A percentile compares a stretch with the other conserved stretches of the same genome.
These are phyloP conservation scores for Andricus grossulariae DNA, from an alignment of 1,140 invertebrate genomes.

Conservation along the genomic window DNA sequence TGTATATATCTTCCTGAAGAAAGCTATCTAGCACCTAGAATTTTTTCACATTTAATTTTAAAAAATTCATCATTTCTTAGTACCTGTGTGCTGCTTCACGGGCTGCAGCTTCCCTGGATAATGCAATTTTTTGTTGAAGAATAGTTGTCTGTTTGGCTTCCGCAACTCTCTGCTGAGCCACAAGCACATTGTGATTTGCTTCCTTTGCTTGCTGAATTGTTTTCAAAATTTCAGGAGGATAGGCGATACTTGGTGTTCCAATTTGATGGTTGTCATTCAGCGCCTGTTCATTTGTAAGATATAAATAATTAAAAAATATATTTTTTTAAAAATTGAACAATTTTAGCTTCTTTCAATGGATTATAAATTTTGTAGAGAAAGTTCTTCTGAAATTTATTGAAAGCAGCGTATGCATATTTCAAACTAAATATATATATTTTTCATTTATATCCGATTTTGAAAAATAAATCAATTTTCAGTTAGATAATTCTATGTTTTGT, in stretches of 20 bases:
- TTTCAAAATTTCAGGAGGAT: constrained; percentile 66
- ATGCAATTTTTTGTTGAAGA: constrained; percentile 70
- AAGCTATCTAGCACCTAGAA: too few species aligned
- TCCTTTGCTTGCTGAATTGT: constrained; percentile 72
- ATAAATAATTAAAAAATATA: constrained; percentile 37
- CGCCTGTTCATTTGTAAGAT: constrained; percentile 52
- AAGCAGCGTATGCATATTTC: too few species aligned
- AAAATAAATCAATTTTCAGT: too few species aligned
- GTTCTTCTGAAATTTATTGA: background rate
- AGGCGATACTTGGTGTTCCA: constrained; percentile 69
- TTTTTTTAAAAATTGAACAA: background rate
- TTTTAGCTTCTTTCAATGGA: constrained; percentile 23
- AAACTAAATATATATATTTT: too few species aligned
- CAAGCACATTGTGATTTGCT: constrained; percentile 70
- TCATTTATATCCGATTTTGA: too few species aligned
- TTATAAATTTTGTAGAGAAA: background rate
- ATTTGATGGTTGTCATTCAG: constrained; percentile 58
- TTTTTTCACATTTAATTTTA: too few species aligned
- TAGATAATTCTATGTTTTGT: too few species aligned
- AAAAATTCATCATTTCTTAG: background rate
- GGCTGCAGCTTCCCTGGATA: constrained; percentile 69
- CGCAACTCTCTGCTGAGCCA: constrained; percentile 68
- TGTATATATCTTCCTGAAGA: too few species aligned
- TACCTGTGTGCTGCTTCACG: constrained; percentile 69
- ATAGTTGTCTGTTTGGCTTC: constrained; percentile 69